Base-by-base conservation (phyloP, 2,888 invertebrate genomes). In the Dryobota labecula region DNA sequence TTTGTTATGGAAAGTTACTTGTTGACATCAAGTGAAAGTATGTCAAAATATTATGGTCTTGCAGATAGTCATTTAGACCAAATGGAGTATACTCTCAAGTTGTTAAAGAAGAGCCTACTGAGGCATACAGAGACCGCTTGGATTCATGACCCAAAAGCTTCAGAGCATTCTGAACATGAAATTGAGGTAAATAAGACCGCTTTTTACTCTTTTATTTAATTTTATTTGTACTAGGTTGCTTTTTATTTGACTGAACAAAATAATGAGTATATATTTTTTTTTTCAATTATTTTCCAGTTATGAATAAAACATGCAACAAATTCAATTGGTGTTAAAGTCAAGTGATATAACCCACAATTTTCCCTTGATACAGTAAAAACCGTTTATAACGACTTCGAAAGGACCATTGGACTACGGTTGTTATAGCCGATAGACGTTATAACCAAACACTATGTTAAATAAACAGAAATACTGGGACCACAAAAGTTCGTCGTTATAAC, bases 21-120 rank as follows among this genome's bases (percentile, higher is more conserved):
- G 24, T 60, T 20, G 20, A 8, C 4, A 30, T 27, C 20, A 1
- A 60, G 30, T 43, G 30, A 15, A 15, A 60, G 8, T 43, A 13
- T 30, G 8, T 24, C 13, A 24, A 6, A 30, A 1, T 33, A 41
- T 43, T 3, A 30, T 64, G 47, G 4, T 18, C 60, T 87, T 84
- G 20, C 87, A 87, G 93, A 91, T n/a, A 89, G 84, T 69, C 90
- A 91, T 38, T 41, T 94, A 49, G 91, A 92, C n/a, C 91, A 93
- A 79, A 92, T 94, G 91, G 92, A 94, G 73, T 91, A 91, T 57
- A 93, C 93, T n/a, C 73, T 94, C 9, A 94, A 93, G 88, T 82
- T 95, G 87, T 78, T 96, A 86, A 92, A 96, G 91, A 93, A 95
- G 87, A 94, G 94, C 88, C 70, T 96, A 79, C 85, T 96, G 88